These are phyloP conservation scores for Scaptodrosophila latifasciaeformis DNA, from an alignment of 2,888 invertebrate genomes.

Conservation along the genomic window DNA sequence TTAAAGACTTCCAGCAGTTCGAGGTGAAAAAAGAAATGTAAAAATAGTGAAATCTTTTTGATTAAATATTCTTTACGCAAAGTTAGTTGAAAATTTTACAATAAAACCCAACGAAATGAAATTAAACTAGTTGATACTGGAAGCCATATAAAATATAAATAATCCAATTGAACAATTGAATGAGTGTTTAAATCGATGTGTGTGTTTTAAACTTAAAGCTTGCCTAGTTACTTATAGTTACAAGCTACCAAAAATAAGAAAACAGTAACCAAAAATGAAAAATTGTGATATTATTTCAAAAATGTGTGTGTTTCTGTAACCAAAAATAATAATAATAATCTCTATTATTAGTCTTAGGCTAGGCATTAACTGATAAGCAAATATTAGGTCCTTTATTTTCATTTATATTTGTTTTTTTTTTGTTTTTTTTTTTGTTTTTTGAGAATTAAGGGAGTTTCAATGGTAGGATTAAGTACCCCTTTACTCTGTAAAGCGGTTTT, in stretches of 20 bases:
- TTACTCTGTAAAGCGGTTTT: too few species aligned
- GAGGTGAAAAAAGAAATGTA: too few species aligned
- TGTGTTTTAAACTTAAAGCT: background rate
- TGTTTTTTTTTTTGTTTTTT: too few species aligned
- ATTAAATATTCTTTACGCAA: too few species aligned
- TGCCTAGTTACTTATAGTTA: background rate
- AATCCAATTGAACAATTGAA: background rate
- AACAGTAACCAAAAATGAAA: slow-evolving; percentile 24
- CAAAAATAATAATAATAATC: slow-evolving; percentile 15
- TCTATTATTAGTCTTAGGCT: slow-evolving; percentile 9
- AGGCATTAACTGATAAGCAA: slow-evolving; percentile 18
- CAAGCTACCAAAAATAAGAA: slow-evolving; percentile 19
- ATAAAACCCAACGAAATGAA: slow-evolving; percentile 43
- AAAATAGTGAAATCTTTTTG: too few species aligned
- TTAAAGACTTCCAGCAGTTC: too few species aligned
- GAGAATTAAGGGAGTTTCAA: too few species aligned
- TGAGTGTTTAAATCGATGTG: too few species aligned
- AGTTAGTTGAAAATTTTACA: slow-evolving; percentile 16
- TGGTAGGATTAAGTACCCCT: too few species aligned
- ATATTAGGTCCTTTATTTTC: too few species aligned
- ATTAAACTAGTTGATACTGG: background rate
- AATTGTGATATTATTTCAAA: slow-evolving; percentile 66
- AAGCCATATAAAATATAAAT: slow-evolving; percentile 18
- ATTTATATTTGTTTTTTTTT: background rate
- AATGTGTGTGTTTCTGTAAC: slow-evolving; percentile 55